These are phyloP conservation scores for Sarcophaga subvicina DNA, from an alignment of 2,888 invertebrate species.

Conservation along the genomic window DNA sequence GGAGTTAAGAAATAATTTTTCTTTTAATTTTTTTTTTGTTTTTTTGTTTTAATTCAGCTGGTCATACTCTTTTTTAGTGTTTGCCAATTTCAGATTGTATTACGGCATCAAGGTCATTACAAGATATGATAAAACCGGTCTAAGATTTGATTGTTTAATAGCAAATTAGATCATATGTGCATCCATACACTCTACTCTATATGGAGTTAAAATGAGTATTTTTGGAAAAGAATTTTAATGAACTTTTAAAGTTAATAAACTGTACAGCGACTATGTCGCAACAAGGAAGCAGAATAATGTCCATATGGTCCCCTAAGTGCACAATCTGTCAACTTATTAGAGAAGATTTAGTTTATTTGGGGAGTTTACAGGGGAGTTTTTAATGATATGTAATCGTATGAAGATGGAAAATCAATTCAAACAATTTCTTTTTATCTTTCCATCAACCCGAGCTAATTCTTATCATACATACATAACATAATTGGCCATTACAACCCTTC, in stretches of 20 bases:
- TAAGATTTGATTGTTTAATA: neutral
- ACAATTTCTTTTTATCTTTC: too few relatives aligned
- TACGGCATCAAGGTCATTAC: constrained; percentile 48
- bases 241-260: neutral
- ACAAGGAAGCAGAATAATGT: too few relatives aligned
- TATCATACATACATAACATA: too few relatives aligned
- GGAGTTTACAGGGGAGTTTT: too few relatives aligned
- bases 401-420: too few relatives aligned
- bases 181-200: neutral
- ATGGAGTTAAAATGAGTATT: neutral
- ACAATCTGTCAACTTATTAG: too few relatives aligned
- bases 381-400: too few relatives aligned
- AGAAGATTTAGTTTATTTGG: too few relatives aligned
- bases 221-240: neutral
- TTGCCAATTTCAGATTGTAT: neutral
- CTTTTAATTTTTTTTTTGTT: neutral
- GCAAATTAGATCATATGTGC: neutral
- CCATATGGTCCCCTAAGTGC: too few relatives aligned
- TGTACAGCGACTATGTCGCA: too few relatives aligned
- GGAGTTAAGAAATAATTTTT: constrained; percentile 30
- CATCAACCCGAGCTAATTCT: too few relatives aligned
- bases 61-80: neutral
- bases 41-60: neutral
- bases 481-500: too few relatives aligned
- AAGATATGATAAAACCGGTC: neutral